phyloP scores from a whole-genome alignment of 2,888 invertebrate species.

The Ctenicera cuprea region DNA sequence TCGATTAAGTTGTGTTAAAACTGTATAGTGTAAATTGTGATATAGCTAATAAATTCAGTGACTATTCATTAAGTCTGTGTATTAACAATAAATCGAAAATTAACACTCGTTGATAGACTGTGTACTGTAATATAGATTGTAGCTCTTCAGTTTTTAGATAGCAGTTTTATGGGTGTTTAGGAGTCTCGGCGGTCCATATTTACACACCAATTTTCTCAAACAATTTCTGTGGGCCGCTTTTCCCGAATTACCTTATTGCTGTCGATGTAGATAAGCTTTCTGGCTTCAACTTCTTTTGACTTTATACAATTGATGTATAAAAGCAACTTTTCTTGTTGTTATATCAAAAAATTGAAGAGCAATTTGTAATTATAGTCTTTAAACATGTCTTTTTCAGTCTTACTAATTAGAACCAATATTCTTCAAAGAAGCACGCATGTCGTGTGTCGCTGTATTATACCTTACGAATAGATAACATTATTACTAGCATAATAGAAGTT shows the following conservation, averaged over 20 bases:
- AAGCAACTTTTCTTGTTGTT: constrained; percentile 19
- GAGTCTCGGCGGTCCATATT: constrained; percentile 37
- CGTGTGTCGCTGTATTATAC: constrained; percentile 44
- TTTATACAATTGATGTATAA: constrained; percentile 32
- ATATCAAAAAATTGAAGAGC: constrained; percentile 47
- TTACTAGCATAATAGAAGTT: constrained; percentile 45
- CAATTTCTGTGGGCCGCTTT: constrained; percentile 33
- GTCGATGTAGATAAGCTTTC: constrained; percentile 43
- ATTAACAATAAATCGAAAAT: constrained; percentile 53
- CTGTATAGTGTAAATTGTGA: constrained; percentile 67
- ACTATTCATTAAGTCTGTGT: constrained; percentile 54
- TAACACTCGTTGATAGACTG: constrained; percentile 45
- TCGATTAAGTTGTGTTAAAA: constrained; percentile 62
- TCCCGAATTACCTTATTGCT: constrained; percentile 33
- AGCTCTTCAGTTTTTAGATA: constrained; percentile 49
- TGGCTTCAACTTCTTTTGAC: constrained; percentile 32
- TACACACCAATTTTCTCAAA: constrained; percentile 49
- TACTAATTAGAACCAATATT: constrained; percentile 36
- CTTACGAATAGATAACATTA: constrained; percentile 43
- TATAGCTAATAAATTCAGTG: constrained; percentile 63
- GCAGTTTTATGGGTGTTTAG: constrained; percentile 43
- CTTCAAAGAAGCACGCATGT: constrained; percentile 41
- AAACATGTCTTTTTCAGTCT: constrained; percentile 43
- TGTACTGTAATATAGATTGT: constrained; percentile 41
- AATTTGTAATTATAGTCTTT: constrained; percentile 38